Conservation (phyloP, 2,888 invertebrate genomes). For the Hyppa rectilinea region DNA sequence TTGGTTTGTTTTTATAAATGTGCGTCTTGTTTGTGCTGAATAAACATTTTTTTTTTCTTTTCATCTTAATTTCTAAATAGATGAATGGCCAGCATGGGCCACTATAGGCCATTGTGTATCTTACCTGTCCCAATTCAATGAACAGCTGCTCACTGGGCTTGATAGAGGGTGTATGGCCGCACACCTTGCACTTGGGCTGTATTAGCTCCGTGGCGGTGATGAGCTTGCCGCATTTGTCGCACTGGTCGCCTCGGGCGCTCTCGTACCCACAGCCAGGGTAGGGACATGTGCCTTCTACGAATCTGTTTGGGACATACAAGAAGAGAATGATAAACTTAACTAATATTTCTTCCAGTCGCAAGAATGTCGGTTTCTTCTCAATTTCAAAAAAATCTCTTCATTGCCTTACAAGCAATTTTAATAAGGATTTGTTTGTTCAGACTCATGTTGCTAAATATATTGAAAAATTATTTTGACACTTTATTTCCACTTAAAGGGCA, state of each 20-base stretch:
- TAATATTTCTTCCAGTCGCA: too few relatives aligned
- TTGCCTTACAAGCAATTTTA: too few relatives aligned
- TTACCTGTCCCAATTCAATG: constrained; percentile 96
- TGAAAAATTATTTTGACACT: too few relatives aligned
- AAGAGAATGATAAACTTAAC: background rate
- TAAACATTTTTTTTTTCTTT: too few relatives aligned
- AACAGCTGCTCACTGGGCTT: constrained; percentile 97
- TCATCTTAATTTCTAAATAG: too few relatives aligned
- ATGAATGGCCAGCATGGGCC: background rate
- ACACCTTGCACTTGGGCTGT: constrained; percentile 96
- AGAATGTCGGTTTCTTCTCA: too few relatives aligned
- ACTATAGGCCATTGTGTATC: constrained; percentile 13
- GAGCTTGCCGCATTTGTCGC: constrained; percentile 98
- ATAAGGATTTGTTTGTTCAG: too few relatives aligned
- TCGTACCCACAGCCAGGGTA: constrained; percentile 96
- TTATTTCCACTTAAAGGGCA: too few relatives aligned
- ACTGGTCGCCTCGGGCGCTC: constrained; percentile 99
- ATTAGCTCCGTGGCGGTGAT: constrained; percentile 97
- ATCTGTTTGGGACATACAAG: constrained; percentile 88
- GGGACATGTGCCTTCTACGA: constrained; percentile 99
- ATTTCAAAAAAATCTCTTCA: too few relatives aligned
- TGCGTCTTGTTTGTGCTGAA: too few relatives aligned
- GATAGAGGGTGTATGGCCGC: constrained; percentile 93
- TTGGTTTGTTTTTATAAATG: too few relatives aligned
- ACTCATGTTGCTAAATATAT: too few relatives aligned